Percentiles rank a stretch among this genome's conserved stretches.
Conservation (phyloP, 2,888 invertebrate species). For the Campoletis raptor region DNA sequence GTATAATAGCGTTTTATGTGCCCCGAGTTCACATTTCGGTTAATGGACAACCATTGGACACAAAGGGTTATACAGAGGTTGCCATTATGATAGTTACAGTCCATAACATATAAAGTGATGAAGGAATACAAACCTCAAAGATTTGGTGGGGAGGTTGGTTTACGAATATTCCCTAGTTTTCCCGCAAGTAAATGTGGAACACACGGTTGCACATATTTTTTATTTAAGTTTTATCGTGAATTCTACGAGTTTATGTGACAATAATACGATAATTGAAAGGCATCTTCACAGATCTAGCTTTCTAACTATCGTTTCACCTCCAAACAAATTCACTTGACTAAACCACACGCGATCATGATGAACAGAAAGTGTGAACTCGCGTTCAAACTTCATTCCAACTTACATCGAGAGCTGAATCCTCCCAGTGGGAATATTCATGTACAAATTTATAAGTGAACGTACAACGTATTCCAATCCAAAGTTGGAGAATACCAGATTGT, state of each 20-base stretch:
- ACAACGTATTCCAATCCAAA: slow-evolving; percentile 34
- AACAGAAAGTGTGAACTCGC: slow-evolving; percentile 16
- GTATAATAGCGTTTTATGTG: slow-evolving; percentile 41
- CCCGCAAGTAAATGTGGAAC: not conserved
- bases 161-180: slow-evolving; percentile 40
- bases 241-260: not conserved
- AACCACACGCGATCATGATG: not conserved
- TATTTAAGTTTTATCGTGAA: not conserved
- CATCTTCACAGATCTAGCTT: not conserved
- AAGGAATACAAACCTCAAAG: slow-evolving; percentile 24
- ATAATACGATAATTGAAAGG: not conserved
- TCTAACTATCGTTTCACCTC: not conserved
- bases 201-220: not conserved
- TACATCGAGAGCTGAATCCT: not conserved
- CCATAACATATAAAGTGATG: slow-evolving; percentile 26
- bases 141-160: not conserved
- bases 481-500: slow-evolving; percentile 17
- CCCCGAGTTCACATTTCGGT: slow-evolving; percentile 15
- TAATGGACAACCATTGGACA: slow-evolving; percentile 29
- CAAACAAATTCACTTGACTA: not conserved
- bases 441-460: slow-evolving; percentile 34
- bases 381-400: slow-evolving; percentile 23
- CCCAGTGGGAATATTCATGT: not conserved
- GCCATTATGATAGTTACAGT: not conserved
- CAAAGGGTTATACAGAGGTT: slow-evolving; percentile 44